Conservation (phyloP, 1,140 invertebrate species). For the Drosophila setifemur region DNA sequence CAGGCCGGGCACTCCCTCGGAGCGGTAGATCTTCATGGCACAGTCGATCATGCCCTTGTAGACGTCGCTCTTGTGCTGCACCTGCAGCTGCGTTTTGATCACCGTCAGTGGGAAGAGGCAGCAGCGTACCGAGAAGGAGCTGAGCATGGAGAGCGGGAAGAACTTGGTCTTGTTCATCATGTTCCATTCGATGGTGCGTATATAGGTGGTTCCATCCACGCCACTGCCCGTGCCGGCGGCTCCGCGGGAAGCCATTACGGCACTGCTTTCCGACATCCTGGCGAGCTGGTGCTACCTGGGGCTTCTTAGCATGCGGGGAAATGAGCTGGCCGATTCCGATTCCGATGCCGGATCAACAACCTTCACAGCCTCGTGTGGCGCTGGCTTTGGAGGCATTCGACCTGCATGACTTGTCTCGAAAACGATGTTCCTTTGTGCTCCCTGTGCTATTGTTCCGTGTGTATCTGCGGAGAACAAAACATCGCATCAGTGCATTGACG, state of each 20-base stretch:
- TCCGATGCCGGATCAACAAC: slow-evolving; percentile 1
- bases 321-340: slow-evolving; percentile 6
- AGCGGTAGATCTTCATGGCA: slow-evolving; percentile 92
- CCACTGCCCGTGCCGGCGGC: slow-evolving; percentile 21
- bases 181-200: slow-evolving; percentile 97
- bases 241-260: slow-evolving; percentile 30
- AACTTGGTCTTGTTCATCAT: slow-evolving; percentile 99
- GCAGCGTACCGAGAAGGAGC: slow-evolving; percentile 93
- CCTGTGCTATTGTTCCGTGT: not conserved
- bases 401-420: slow-evolving; percentile 41
- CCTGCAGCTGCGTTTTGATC: slow-evolving; percentile 98
- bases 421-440: slow-evolving; percentile 16
- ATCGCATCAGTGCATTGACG: slow-evolving; percentile 24
- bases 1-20: slow-evolving; percentile 94
- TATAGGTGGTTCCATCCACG: slow-evolving; percentile 83
- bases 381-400: slow-evolving; percentile 37
- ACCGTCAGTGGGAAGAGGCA: slow-evolving; percentile 97
- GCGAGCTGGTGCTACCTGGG: slow-evolving; percentile 48
- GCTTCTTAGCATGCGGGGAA: slow-evolving; percentile 56
- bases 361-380: slow-evolving; percentile 50
- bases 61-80: slow-evolving; percentile 91
- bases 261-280: slow-evolving; percentile 55
- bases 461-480: slow-evolving; percentile 23
- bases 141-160: slow-evolving; percentile 94
- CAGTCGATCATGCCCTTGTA: slow-evolving; percentile 96